Conservation (phyloP, 2,113 vertebrate genomes). For the Syrrhaptes paradoxus region DNA sequence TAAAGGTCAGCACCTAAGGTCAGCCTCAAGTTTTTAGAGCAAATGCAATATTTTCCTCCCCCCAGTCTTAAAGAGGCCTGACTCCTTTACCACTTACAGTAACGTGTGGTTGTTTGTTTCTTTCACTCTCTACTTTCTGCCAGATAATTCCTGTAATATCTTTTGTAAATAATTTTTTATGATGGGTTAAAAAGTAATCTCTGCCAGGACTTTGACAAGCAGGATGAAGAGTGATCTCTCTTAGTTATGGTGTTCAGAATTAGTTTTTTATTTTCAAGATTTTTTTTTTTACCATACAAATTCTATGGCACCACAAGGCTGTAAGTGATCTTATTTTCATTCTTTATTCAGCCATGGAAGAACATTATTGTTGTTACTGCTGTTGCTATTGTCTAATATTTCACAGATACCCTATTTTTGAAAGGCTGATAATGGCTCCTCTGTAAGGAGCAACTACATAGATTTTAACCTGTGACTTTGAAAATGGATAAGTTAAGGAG, state of each 20-base stretch:
- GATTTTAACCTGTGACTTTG: not conserved
- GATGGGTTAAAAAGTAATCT: not conserved
- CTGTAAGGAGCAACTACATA: not conserved
- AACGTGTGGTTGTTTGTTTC: not conserved
- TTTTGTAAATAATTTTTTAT: not conserved
- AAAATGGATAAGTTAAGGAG: not conserved
- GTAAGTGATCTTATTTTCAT: not conserved
- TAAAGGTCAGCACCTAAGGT: not conserved
- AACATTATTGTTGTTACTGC: not conserved
- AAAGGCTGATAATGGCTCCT: not conserved
- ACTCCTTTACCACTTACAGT: rapidly evolving
- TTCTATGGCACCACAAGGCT: not conserved
- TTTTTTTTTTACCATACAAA: not conserved
- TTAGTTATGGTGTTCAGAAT: not conserved
- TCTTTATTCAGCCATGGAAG: not conserved
- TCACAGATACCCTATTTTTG: not conserved
- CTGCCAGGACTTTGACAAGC: not conserved
- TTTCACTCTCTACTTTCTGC: not conserved
- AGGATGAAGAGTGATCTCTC: not conserved
- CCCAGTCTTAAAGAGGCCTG: not conserved
- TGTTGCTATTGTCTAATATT: not conserved
- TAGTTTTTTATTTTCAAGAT: not conserved
- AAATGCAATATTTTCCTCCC: not conserved
- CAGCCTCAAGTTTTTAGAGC: not conserved
- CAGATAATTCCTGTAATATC: not conserved